Base-by-base conservation (phyloP, 2,888 invertebrate genomes). In the Ennomos quercinarius region DNA sequence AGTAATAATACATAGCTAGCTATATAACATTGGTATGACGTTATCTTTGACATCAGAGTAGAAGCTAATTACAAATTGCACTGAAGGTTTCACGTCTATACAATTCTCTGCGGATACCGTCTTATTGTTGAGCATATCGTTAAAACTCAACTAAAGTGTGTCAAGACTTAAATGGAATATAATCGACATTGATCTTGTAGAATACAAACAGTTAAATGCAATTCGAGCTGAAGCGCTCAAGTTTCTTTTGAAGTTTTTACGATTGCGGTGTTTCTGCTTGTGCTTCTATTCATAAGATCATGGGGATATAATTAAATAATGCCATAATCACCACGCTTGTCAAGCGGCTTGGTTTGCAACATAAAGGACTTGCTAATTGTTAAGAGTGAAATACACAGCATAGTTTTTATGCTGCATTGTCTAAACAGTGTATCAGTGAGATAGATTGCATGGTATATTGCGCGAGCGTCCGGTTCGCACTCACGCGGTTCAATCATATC, bases 401-500 rank as follows among this genome's bases (percentile, higher is more conserved):
- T 4, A 40, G 2, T 1, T 11, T 40, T 10, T 37, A 35, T 34
- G 27, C 42, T 41, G n/a, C 37, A 50, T 44, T 50, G 44, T 58
- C 43, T 58, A 43, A 58, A 44, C 46, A 45, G 13, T 43, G 3
- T 6, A 27, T 40, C 35, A 47, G 55, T 42, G 41, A 50, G 53
- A 59, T 50, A 39, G 34, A 54, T 59, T n/a, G 44, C 53, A 41
- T 37, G 37, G 9, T 46, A 45, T 59, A 45, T 59, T 37, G 39
- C 38, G 41, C 17, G n/a, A 13, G 42, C 42, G 43, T 54, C 46
- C 51, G 47, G 37, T 36, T 27, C 43, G 51, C 50, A 39, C 47
- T 41, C 11, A 53, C 57, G 57, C 61, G 34, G 27, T 57, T 61
- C 56, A 61, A 61, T 61, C 60, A 56, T 43, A 53, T 9, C 17